A percentile compares a stretch with the other conserved stretches of the same genome.
phyloP scores from a whole-genome alignment of 2,888 invertebrate species.

The Parnassius mnemosyne region DNA sequence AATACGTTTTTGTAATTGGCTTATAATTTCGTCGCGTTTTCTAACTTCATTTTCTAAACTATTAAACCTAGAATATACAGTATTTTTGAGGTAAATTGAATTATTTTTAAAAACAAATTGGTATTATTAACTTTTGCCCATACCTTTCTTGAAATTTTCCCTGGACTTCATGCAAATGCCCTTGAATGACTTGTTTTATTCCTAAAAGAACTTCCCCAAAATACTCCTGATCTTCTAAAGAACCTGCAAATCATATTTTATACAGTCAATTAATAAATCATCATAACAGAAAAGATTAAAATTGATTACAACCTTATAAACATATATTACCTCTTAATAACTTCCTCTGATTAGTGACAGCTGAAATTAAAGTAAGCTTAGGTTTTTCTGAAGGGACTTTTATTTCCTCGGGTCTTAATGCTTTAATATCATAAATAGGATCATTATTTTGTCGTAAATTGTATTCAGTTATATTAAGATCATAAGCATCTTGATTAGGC shows the following conservation, averaged over 20 bases:
- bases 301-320: no score
- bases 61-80: conserved; percentile 77
- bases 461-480: conserved; percentile 53
- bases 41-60: conserved; percentile 90
- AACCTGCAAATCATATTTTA: conserved; percentile 67
- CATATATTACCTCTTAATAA: conserved; percentile 73
- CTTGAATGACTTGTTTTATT: conserved; percentile 90
- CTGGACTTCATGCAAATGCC: conserved; percentile 85
- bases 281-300: no score
- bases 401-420: conserved; percentile 74
- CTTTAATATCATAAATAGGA: conserved; percentile 61
- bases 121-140: conserved; percentile 5
- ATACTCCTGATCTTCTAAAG: conserved; percentile 88
- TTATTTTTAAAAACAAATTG: no score
- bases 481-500: conserved; percentile 38
- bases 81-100: no score
- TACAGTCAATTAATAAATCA: conserved; percentile 18
- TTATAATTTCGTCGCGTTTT: conserved; percentile 89
- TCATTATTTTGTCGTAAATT: conserved; percentile 55
- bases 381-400: conserved; percentile 79
- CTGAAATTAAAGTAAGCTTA: conserved; percentile 77
- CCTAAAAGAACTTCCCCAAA: conserved; percentile 89
- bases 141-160: conserved; percentile 84
- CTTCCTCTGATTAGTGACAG: conserved; percentile 81
- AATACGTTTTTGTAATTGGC: conserved; percentile 86